Percentiles rank a stretch among this genome's conserved stretches.
Evolutionary conservation across 2,797 vertebrate species (phyloP).

Genomic region (Crocidura indochinensis): DNA sequence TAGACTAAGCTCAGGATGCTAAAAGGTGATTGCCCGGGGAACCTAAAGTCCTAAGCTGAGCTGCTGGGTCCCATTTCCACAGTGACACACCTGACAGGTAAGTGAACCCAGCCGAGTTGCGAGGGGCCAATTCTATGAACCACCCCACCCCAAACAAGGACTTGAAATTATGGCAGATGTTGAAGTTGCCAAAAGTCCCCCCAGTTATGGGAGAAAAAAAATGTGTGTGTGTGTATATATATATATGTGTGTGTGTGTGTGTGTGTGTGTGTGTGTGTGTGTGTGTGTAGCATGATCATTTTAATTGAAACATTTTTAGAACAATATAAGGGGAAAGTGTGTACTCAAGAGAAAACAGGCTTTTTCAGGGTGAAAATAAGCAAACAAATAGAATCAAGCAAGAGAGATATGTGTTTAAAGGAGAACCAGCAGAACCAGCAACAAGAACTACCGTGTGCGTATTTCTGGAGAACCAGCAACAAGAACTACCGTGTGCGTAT

Average conservation of each 20-base stretch:
- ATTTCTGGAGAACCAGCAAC: too few relatives aligned
- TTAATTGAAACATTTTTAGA: conserved; percentile 1
- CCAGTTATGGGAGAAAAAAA: conserved; percentile 58
- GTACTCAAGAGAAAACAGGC: too few relatives aligned
- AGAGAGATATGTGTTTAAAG: too few relatives aligned
- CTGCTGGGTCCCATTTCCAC: conserved; percentile 44
- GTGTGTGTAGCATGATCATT: too few relatives aligned
- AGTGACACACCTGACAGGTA: conserved; percentile 64
- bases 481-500: too few relatives aligned
- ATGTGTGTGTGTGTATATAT: background rate
- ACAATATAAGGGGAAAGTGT: background rate
- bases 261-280: conserved; percentile 2
- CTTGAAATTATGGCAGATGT: conserved; percentile 40
- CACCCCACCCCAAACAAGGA: background rate
- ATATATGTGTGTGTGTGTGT: background rate
- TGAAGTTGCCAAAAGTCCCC: background rate
- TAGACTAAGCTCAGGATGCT: background rate
- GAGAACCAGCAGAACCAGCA: too few relatives aligned
- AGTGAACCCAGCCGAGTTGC: conserved; percentile 55
- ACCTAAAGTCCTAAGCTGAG: conserved; percentile 38
- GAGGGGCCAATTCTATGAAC: background rate
- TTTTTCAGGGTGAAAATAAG: too few relatives aligned
- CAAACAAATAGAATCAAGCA: too few relatives aligned
- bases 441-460: too few relatives aligned
- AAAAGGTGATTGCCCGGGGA: conserved; percentile 8